Percentiles rank a stretch among this genome's conserved stretches.
phyloP scores from a whole-genome alignment of 1,140 invertebrate genomes.

The Gerris buenoi region DNA sequence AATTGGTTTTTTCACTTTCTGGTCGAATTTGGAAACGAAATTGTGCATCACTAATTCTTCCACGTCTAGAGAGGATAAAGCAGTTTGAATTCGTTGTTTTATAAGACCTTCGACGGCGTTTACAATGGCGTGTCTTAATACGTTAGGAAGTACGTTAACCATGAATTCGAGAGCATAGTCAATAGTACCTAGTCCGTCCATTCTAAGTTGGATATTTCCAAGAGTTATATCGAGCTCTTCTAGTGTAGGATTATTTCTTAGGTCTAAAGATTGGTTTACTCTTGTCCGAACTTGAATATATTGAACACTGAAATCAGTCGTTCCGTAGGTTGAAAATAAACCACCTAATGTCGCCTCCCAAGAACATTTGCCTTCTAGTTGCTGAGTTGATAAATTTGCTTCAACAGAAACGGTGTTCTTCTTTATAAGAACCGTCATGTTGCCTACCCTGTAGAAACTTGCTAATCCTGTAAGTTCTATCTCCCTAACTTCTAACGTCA shows the following conservation, averaged over 20 bases:
- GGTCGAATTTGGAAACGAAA: too few relatives aligned
- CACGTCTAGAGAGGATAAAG: slow-evolving; percentile 52
- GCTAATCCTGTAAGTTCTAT: slow-evolving; percentile 63
- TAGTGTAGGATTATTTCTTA: slow-evolving; percentile 48
- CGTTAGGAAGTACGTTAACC: slow-evolving; percentile 63
- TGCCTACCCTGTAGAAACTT: slow-evolving; percentile 62
- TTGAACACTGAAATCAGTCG: slow-evolving; percentile 54
- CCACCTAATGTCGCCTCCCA: slow-evolving; percentile 59
- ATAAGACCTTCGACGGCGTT: slow-evolving; percentile 60
- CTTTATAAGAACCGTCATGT: slow-evolving; percentile 52
- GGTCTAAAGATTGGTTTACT: slow-evolving; percentile 57
- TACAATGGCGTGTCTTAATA: slow-evolving; percentile 68
- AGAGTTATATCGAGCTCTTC: slow-evolving; percentile 59
- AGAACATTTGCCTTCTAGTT: slow-evolving; percentile 52
- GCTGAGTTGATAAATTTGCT: slow-evolving; percentile 60
- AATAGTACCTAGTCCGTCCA: slow-evolving; percentile 57
- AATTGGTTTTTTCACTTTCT: too few relatives aligned
- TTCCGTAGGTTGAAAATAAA: slow-evolving; percentile 49
- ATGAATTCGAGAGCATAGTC: slow-evolving; percentile 63
- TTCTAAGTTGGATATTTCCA: slow-evolving; percentile 59
- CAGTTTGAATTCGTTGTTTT: slow-evolving; percentile 46
- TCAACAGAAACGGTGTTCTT: slow-evolving; percentile 48
- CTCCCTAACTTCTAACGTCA: slow-evolving; percentile 41
- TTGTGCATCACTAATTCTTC: slow-evolving; percentile 53
- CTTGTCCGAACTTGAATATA: slow-evolving; percentile 43